Conservation (phyloP, 2,797 vertebrate species). For the Jordanella pulchra region DNA sequence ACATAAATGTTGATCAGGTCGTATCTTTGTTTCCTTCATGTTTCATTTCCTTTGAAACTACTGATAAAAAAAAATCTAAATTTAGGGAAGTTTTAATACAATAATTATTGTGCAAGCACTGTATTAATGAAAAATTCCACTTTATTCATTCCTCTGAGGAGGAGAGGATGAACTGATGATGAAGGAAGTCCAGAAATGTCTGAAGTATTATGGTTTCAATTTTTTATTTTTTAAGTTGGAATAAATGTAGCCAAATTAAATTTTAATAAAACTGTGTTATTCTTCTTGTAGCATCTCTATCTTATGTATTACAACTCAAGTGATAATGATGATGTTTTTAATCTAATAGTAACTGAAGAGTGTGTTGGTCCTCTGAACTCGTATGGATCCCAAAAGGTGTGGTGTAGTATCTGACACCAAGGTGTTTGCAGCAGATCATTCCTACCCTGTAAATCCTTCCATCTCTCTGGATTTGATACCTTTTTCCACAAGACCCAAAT, state of each 20-base stretch:
- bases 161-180: constrained; percentile 88
- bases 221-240: constrained; percentile 98
- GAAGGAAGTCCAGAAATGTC: constrained; percentile 92
- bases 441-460: background rate
- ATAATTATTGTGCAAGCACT: constrained; percentile 96
- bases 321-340: background rate
- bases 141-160: constrained; percentile 95
- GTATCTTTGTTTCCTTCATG: constrained; percentile 61
- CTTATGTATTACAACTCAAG: background rate
- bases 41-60: constrained; percentile 87
- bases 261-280: constrained; percentile 75
- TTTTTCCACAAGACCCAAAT: background rate
- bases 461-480: background rate
- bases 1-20: constrained; percentile 77
- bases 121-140: constrained; percentile 91
- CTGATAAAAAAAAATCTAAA: constrained; percentile 90
- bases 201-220: constrained; percentile 98
- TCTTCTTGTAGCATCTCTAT: constrained; percentile 48
- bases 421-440: background rate
- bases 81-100: constrained; percentile 96
- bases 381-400: background rate
- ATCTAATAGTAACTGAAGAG: background rate
- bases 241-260: constrained; percentile 99
- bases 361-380: background rate
- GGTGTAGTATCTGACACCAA: background rate